Evolutionary conservation across 53 echinoderm and acorn worm species (phyloP).

Genomic region (Henricia sp.): DNA sequence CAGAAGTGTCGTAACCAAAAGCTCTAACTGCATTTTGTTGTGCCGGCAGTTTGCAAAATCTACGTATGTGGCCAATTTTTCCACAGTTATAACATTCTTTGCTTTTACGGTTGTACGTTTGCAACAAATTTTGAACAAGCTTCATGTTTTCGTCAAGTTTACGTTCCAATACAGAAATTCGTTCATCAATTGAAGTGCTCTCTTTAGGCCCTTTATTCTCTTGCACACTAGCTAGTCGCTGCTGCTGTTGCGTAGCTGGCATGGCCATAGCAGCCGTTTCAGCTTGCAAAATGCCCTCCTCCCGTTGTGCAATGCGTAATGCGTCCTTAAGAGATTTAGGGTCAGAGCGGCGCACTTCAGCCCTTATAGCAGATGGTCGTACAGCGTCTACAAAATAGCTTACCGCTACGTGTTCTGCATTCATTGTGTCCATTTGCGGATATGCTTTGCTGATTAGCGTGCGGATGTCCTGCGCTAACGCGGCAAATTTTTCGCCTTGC

Average conservation of each 20-base stretch:
- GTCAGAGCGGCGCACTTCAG: not conserved
- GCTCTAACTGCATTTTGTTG: slow-evolving; percentile 1
- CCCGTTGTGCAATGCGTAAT: not conserved
- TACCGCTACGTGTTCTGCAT: not conserved
- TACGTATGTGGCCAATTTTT: slow-evolving; percentile 18
- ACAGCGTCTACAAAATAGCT: not conserved
- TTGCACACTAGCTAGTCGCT: not conserved
- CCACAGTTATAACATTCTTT: slow-evolving; percentile 6
- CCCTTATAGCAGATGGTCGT: not conserved
- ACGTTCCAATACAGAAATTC: not conserved
- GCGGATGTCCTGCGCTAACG: slow-evolving; percentile 15
- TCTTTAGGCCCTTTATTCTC: not conserved
- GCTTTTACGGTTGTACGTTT: not conserved
- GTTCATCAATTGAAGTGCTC: not conserved
- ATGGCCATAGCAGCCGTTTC: not conserved
- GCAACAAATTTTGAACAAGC: slow-evolving; percentile 6
- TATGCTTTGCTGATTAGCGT: not conserved
- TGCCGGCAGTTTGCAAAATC: not conserved
- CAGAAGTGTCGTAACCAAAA: not conserved
- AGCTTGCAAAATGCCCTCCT: not conserved
- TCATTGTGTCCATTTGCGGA: not conserved
- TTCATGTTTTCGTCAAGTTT: not conserved
- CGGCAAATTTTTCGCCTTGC: slow-evolving; percentile 8
- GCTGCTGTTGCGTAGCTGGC: not conserved
- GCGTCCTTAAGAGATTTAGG: not conserved